Conservation (phyloP, 2,113 vertebrate genomes). For the Fulica atra region DNA sequence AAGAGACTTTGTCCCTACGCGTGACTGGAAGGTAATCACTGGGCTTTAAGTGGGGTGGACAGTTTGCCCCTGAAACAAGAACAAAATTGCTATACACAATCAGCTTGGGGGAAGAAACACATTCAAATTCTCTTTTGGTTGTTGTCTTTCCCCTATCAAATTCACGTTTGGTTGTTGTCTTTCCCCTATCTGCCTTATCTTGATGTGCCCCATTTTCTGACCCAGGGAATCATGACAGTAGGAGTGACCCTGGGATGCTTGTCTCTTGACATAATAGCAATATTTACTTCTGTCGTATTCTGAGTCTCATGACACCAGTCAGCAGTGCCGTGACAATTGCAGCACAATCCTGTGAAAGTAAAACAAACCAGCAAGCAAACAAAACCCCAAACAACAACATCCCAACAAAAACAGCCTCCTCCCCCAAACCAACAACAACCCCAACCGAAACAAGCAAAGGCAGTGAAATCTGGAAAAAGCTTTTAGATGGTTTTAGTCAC, state of each 20-base stretch:
- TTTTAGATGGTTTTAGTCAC: not conserved
- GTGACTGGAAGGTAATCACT: constrained; percentile 48
- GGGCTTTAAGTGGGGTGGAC: not conserved
- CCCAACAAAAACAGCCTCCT: accelerated
- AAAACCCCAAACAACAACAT: not conserved
- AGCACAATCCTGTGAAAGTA: not conserved
- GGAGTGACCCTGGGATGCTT: not conserved
- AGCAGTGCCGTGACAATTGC: not conserved
- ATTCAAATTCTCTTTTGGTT: not conserved
- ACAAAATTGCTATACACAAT: not conserved
- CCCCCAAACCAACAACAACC: not conserved
- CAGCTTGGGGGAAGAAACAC: not conserved
- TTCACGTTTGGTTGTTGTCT: not conserved
- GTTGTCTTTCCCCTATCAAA: not conserved
- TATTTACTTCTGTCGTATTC: constrained; percentile 15
- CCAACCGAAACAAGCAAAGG: not conserved
- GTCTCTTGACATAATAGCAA: not conserved
- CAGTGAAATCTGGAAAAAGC: not conserved
- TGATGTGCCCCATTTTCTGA: not conserved
- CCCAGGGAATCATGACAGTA: not conserved
- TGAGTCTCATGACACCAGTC: not conserved
- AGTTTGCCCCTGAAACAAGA: not conserved
- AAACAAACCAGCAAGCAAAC: not conserved
- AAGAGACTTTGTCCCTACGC: constrained; percentile 28
- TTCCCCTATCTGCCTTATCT: not conserved